phyloP scores from a whole-genome alignment of 2,888 invertebrate genomes.

The Xylophagus ater region DNA sequence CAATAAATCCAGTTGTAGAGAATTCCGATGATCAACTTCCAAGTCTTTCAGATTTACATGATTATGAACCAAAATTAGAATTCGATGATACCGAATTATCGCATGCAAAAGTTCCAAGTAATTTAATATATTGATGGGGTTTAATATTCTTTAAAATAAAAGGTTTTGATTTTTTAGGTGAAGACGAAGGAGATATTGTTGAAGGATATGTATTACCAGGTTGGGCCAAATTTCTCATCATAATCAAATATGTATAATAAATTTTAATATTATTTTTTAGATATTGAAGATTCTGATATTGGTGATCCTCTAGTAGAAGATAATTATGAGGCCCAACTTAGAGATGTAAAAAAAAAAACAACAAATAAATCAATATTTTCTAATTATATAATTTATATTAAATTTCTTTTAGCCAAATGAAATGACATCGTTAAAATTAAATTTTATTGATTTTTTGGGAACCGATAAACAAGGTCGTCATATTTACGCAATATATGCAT shows the following conservation, averaged over 20 bases:
- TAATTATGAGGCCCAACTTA: slow-evolving; percentile 30
- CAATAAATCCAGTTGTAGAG: slow-evolving; percentile 35
- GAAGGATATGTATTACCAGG: slow-evolving; percentile 35
- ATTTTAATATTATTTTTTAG: slow-evolving; percentile 14
- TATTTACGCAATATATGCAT: slow-evolving; percentile 93
- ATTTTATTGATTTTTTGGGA: slow-evolving; percentile 50
- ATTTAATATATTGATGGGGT: slow-evolving; percentile 1
- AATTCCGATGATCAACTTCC: slow-evolving; percentile 68
- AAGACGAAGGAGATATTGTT: slow-evolving; percentile 34
- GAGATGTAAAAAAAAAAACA: slow-evolving; percentile 24
- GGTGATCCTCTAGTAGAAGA: slow-evolving; percentile 17
- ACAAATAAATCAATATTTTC: slow-evolving; percentile 8
- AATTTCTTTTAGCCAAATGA: slow-evolving; percentile 18
- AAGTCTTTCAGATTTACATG: slow-evolving; percentile 82
- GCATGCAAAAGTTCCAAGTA: neutral
- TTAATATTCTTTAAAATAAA: slow-evolving; percentile 6
- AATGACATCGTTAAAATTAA: slow-evolving; percentile 27
- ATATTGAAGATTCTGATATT: slow-evolving; percentile 25
- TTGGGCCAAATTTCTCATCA: no score
- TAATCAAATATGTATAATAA: neutral
- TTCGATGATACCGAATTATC: slow-evolving; percentile 82
- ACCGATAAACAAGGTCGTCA: slow-evolving; percentile 72
- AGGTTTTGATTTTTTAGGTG: slow-evolving; percentile 26
- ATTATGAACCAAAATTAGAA: slow-evolving; percentile 90
- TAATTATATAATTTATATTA: slow-evolving; percentile 11